A percentile compares a stretch with the other conserved stretches of the same genome.
Evolutionary conservation across 2,888 invertebrate species (phyloP).

Genomic region (Aphodius granarius): DNA sequence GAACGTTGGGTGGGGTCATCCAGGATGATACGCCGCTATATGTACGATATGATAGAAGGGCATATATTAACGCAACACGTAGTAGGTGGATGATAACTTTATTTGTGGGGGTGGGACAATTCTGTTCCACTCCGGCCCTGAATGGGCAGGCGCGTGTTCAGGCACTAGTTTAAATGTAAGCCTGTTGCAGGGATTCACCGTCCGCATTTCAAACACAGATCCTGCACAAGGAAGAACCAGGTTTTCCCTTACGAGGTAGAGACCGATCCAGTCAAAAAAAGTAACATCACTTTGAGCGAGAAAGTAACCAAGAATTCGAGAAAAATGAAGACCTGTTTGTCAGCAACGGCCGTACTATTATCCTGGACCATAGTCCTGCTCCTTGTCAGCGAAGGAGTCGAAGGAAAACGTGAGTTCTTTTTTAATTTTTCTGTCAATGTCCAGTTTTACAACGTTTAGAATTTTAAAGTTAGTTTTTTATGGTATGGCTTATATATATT

Average conservation of each 20-base stretch:
- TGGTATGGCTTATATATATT: too few relatives aligned
- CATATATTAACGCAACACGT: too few relatives aligned
- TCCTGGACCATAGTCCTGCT: conserved; percentile 36
- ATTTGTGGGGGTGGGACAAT: background rate
- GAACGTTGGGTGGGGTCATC: too few relatives aligned
- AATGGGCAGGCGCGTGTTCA: background rate
- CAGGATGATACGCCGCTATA: too few relatives aligned
- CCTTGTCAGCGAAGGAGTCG: conserved; percentile 35
- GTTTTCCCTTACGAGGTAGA: background rate
- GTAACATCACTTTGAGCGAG: background rate
- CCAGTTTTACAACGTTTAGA: too few relatives aligned
- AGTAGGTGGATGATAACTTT: background rate
- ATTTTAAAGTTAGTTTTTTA: too few relatives aligned
- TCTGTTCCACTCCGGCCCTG: background rate
- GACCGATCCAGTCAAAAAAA: background rate
- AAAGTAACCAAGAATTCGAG: background rate
- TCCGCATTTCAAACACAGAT: background rate
- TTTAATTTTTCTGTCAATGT: background rate
- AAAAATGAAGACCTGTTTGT: conserved; percentile 32
- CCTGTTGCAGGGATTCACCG: background rate
- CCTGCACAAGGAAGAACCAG: background rate
- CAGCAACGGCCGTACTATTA: conserved; percentile 31
- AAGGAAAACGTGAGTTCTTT: conserved; percentile 42
- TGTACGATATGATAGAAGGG: too few relatives aligned
- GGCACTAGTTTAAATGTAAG: background rate